Conservation (phyloP, 2,113 vertebrate genomes). For the Lophochroa leadbeateri region DNA sequence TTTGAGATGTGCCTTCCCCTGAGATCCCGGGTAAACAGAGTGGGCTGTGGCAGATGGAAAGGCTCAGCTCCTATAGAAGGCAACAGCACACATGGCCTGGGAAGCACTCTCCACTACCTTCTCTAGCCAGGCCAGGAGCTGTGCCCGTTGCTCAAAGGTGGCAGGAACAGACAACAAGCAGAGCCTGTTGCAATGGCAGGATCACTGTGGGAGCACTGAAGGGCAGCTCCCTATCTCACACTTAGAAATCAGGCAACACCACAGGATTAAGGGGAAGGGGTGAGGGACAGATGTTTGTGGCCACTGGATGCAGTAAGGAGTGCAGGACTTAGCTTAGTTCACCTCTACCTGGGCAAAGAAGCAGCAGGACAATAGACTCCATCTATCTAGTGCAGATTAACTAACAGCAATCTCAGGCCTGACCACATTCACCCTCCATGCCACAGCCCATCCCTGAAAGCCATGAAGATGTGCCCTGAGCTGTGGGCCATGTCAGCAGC, state of each 20-base stretch:
- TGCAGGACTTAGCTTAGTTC: background rate
- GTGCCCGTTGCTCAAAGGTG: background rate
- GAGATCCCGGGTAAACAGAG: background rate
- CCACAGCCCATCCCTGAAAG: background rate
- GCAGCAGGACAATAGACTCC: fast-evolving
- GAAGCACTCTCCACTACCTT: background rate
- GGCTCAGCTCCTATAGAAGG: background rate
- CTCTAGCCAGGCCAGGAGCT: background rate
- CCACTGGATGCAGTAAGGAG: background rate
- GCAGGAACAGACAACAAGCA: background rate
- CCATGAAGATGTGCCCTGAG: fast-evolving
- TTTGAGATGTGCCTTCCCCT: background rate
- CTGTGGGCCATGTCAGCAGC: background rate
- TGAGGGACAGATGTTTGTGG: background rate
- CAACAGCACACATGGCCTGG: background rate
- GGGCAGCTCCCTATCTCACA: background rate
- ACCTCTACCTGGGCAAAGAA: background rate
- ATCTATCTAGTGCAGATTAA: background rate
- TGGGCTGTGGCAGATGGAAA: background rate
- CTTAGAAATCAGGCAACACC: background rate
- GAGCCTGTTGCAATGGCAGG: background rate
- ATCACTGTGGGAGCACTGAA: background rate
- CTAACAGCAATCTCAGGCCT: fast-evolving
- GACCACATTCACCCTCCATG: fast-evolving
- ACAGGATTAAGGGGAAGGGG: background rate